Conservation (phyloP, 2,113 vertebrate genomes). For the Corythoichthys intestinalis region DNA sequence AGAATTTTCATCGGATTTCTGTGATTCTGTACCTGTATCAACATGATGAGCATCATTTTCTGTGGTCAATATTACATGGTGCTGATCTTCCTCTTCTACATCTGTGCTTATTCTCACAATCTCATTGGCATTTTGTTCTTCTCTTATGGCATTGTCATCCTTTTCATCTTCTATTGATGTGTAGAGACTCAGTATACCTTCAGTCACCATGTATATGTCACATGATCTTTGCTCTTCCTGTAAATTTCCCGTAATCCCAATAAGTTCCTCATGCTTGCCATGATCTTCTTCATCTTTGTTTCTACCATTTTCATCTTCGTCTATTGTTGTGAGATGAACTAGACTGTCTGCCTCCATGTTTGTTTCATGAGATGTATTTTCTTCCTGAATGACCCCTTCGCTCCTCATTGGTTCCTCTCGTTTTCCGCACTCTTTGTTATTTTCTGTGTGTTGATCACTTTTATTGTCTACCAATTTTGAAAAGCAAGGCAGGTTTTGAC, state of each 20-base stretch:
- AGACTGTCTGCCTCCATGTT: background rate
- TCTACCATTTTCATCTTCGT: background rate
- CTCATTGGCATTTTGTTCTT: background rate
- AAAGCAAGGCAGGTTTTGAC: background rate
- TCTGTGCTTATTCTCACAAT: background rate
- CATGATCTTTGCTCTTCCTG: background rate
- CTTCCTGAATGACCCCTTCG: background rate
- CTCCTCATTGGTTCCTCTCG: background rate
- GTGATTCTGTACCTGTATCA: background rate
- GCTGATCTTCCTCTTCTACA: slow-evolving; percentile 2
- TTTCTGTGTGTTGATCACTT: background rate
- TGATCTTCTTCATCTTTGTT: background rate
- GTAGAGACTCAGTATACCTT: background rate
- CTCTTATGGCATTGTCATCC: background rate
- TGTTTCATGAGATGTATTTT: background rate
- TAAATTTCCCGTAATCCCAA: no score
- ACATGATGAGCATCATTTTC: background rate
- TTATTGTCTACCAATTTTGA: background rate
- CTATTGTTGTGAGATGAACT: background rate
- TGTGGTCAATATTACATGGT: background rate
- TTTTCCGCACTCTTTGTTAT: background rate
- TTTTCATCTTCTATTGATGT: background rate
- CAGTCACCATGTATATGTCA: background rate
- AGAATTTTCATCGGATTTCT: background rate
- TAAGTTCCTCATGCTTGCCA: background rate